A percentile compares a stretch with the other conserved stretches of the same genome.
These are phyloP conservation scores for Malurus alboscapulatus DNA, from an alignment of 2,113 vertebrate species.

Conservation along the genomic window DNA sequence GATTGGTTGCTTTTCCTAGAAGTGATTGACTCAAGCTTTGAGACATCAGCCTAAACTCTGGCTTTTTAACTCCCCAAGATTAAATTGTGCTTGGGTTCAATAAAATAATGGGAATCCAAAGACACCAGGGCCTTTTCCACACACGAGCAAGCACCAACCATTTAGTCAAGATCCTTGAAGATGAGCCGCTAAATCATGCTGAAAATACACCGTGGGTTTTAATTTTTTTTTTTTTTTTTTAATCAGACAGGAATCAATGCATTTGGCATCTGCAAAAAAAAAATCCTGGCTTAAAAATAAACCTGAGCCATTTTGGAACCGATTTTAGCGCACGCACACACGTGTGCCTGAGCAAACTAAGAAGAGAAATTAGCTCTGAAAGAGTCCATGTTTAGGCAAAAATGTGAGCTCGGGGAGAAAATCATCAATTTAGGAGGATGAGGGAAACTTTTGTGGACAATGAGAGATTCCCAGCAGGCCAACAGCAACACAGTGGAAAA, in stretches of 20 bases:
- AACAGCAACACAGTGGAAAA: background rate
- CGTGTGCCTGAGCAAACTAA: background rate
- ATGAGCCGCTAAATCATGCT: background rate
- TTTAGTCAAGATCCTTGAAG: background rate
- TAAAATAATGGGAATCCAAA: background rate
- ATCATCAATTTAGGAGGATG: background rate
- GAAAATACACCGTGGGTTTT: background rate
- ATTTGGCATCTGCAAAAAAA: background rate
- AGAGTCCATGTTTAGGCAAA: background rate
- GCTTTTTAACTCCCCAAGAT: background rate
- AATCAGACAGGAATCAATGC: background rate
- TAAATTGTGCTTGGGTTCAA: background rate
- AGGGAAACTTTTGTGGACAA: background rate
- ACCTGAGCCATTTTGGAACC: background rate
- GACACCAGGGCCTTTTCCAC: background rate
- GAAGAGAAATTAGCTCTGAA: background rate
- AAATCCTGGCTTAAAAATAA: constrained; percentile 3
- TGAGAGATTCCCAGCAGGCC: background rate
- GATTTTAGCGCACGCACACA: background rate
- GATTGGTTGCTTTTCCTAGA: background rate
- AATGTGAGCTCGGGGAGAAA: background rate
- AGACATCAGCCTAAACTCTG: background rate
- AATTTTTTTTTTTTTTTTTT: background rate
- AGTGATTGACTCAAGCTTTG: background rate
- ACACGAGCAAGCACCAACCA: background rate